Base-by-base conservation (phyloP, 92 coral and sea anemone species). In the Epizoanthus scotinus region DNA sequence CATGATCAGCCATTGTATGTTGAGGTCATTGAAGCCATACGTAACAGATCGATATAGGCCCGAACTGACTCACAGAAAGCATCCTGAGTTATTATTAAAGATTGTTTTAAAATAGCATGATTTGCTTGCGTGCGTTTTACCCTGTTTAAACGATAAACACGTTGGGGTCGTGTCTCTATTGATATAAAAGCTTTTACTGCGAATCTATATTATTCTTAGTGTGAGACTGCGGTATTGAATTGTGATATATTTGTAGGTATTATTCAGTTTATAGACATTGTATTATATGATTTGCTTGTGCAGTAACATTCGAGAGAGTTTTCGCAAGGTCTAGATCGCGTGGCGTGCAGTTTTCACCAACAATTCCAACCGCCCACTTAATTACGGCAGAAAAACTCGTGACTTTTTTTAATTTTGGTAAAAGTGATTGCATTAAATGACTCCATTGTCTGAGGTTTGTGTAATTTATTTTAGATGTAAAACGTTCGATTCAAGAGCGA, bases 371-470 rank as follows among this genome's bases (percentile, higher is more conserved):
- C 13, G 54, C 9, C 21, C 9, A n/a, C 17, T 40, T 7, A 12
- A 56, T 34, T 20, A 57, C 52, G 79, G 36, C 55, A 57, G 34
- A 55, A 34, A 15, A 1, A 55, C 13, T 12, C 20, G 8, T 73
- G 81, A 57, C 68, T 50, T 57, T 52, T 31, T 34, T 34, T 0
- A 34, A 38, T 18, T 19, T 28, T 18, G 40, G 60, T 29, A 3
- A 12, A 54, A 63, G 57, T n/a, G 66, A 64, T 27, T 12, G 52
- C 22, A 12, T 36, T 29, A 34, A 36, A 75, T 29, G 26, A 40
- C 63, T 3, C 56, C 64, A 55, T 73, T 60, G 81, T 75, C 81
- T 75, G 81, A 15, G 19, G 31, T 34, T 75, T 62, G 10, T 62
- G 15, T 26, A 62, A 62, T 62, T 62, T 10, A 56, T 42, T 36